Evolutionary conservation across 1,140 invertebrate species (phyloP).

Genomic region (Pogonognathellus flavescens): DNA sequence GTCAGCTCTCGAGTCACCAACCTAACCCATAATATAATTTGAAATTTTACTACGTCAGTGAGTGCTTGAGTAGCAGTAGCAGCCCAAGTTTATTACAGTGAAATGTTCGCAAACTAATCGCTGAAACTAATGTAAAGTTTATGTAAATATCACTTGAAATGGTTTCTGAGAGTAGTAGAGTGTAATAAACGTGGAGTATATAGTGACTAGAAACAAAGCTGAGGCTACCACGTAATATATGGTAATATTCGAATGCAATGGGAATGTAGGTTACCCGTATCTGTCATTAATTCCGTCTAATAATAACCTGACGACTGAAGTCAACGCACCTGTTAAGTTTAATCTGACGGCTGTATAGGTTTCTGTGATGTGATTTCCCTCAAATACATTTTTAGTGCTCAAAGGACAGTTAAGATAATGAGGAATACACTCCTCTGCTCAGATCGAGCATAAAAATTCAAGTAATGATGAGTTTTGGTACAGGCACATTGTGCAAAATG

Average conservation of each 20-base stretch:
- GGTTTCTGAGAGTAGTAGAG: too few relatives aligned
- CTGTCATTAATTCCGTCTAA: slow-evolving; percentile 24
- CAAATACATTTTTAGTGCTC: slow-evolving; percentile 40
- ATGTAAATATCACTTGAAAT: not conserved
- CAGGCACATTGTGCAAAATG: not conserved
- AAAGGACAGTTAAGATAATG: slow-evolving; percentile 46
- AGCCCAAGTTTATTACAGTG: not conserved
- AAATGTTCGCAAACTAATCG: not conserved
- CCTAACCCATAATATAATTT: not conserved
- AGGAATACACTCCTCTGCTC: not conserved
- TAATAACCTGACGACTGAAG: not conserved
- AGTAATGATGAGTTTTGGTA: slow-evolving; percentile 32
- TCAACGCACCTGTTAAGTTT: slow-evolving; percentile 25
- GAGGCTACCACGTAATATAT: too few relatives aligned
- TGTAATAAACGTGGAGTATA: too few relatives aligned
- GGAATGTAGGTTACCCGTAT: slow-evolving; percentile 22
- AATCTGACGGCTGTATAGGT: not conserved
- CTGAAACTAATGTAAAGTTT: not conserved
- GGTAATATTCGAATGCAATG: not conserved
- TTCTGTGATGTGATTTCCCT: slow-evolving; percentile 25
- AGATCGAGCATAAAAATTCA: slow-evolving; percentile 21
- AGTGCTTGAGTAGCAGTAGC: not conserved
- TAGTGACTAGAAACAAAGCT: too few relatives aligned
- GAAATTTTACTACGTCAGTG: not conserved
- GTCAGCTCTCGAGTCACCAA: slow-evolving; percentile 5